A percentile compares a stretch with the other conserved stretches of the same genome.
phyloP scores from a whole-genome alignment of 2,888 invertebrate genomes.

The Prosapia bicincta region DNA sequence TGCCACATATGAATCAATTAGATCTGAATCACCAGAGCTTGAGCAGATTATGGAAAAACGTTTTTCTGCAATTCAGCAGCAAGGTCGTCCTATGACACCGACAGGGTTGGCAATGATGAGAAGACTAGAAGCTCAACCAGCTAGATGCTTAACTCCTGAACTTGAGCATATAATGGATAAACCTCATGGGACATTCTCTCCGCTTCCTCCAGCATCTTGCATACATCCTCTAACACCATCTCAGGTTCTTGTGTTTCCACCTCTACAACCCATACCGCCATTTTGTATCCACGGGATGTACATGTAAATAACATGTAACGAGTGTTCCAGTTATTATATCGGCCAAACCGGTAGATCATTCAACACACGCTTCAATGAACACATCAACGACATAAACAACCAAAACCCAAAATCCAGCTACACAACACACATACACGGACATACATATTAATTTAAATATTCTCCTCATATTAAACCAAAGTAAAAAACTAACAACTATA shows the following conservation, averaged over 20 bases:
- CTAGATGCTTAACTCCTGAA: constrained; percentile 30
- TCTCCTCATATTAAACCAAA: too few relatives aligned
- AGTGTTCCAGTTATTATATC: too few relatives aligned
- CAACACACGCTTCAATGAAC: too few relatives aligned
- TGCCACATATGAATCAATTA: constrained; percentile 3
- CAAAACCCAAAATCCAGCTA: too few relatives aligned
- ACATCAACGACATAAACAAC: too few relatives aligned
- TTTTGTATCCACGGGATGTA: too few relatives aligned
- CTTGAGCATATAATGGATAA: constrained; percentile 32
- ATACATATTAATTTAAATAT: too few relatives aligned
- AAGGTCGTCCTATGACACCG: constrained; percentile 4
- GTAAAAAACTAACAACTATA: too few relatives aligned
- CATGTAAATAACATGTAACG: too few relatives aligned
- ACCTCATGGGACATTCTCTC: constrained; percentile 36
- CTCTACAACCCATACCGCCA: constrained; percentile 23
- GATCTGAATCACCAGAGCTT: constrained; percentile 11
- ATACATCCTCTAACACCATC: constrained; percentile 36
- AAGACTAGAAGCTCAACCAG: constrained; percentile 9
- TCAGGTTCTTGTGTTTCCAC: constrained; percentile 39
- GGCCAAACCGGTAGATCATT: too few relatives aligned
- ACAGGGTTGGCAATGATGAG: constrained; percentile 2
- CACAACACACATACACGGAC: too few relatives aligned
- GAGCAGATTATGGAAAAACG: constrained; percentile 17
- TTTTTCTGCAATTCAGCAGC: not conserved
- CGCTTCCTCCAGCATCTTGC: constrained; percentile 35